Evolutionary conservation across 2,797 vertebrate species (phyloP), one percentile per base, ranked within the genome.

Genomic region (Sebastes itinus): DNA sequence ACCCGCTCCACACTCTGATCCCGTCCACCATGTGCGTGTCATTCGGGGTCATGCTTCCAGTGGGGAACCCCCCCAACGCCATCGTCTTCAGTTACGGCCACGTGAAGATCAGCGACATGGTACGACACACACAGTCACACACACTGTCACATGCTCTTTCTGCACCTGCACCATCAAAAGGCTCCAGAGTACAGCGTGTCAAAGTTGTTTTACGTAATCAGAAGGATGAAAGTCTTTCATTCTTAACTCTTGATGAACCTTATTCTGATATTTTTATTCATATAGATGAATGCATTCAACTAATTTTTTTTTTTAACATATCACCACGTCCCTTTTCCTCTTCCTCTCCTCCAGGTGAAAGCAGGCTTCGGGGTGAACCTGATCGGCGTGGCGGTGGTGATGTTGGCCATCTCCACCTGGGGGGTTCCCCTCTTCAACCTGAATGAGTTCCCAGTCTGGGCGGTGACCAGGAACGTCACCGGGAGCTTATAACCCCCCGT

Each of bases 71-170:
- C 59, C 98, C 99, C 80, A 99, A 99, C 4, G 99, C 99, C 91
- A 99, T 99, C 7, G 97, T 99, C 91, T 99, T 99, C 95, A 99
- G 97, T 94, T 99, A 99, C 0, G 97, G 98, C 74, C 97, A 99
- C 87, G 97, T 98, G 95, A 95, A 98, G 93, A 98, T 99, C 90
- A 97, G 97, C 81, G 98, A 99, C 80, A 99, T 99, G 98, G 98
- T 99, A 93, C 11, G 12, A 74, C 75, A 56, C 56, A n/a, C 25
- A 16, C 67, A 33, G 58, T 54, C 60, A 30, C 54, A 25, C 60
- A 42, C 49, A 78, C 46, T 33, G 66, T 74, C 76, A 77, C 85
- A 67, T 64, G 77, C 27, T 74, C 69, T 32, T 6, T 58, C 59
- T 88, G 90, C 91, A 92, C 84, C 91, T 91, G 91, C 87, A 30